Conservation (phyloP, 2,797 vertebrate species). For the Corythornis leucogaster region DNA sequence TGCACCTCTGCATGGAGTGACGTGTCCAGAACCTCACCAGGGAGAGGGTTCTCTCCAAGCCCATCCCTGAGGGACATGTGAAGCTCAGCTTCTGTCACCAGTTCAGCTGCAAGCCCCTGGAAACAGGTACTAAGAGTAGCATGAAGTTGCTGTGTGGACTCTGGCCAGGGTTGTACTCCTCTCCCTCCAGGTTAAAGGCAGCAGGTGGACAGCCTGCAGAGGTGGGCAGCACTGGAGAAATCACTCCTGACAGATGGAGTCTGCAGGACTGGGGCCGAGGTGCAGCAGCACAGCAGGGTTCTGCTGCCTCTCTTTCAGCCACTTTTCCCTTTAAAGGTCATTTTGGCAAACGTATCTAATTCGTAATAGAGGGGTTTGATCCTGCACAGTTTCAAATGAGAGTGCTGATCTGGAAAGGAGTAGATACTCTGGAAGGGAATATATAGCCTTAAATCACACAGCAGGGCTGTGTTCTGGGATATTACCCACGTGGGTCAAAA, state of each 20-base stretch:
- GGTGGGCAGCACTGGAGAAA: not conserved
- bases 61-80: not conserved
- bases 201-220: not conserved
- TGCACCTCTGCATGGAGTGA: not conserved
- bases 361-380: not conserved
- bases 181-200: slow-evolving; percentile 20
- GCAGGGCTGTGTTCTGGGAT: not conserved
- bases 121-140: not conserved
- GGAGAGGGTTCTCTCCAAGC: not conserved
- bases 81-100: not conserved
- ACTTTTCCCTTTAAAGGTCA: not conserved
- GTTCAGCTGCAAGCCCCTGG: not conserved
- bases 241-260: not conserved
- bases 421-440: not conserved
- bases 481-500: not conserved
- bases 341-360: not conserved
- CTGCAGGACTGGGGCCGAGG: not conserved
- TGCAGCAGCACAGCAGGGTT: not conserved
- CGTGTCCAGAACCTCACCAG: not conserved
- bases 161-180: not conserved
- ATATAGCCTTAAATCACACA: not conserved
- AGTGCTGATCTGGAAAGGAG: not conserved
- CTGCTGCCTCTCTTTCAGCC: not conserved
- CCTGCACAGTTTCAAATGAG: not conserved
- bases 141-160: not conserved